Evolutionary conservation across 2,113 vertebrate genomes (phyloP).

Genomic region (Crocuta crocuta): DNA sequence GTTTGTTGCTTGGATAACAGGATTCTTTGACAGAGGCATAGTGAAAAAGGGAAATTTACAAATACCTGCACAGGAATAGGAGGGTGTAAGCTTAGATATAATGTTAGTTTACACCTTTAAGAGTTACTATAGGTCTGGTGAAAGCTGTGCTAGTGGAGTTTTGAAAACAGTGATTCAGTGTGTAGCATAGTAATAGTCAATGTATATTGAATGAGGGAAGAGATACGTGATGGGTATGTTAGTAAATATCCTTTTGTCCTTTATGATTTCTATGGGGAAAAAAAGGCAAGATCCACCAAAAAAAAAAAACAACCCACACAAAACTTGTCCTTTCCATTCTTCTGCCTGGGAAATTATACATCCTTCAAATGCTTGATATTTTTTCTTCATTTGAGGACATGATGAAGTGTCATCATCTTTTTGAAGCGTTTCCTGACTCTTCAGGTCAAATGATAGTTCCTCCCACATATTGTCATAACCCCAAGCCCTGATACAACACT

Average conservation of each 20-base stretch:
- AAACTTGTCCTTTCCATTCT: neutral
- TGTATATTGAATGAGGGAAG: neutral
- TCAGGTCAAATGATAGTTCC: neutral
- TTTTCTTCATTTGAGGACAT: neutral
- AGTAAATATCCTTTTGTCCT: neutral
- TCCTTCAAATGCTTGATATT: neutral
- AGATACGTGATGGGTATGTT: neutral
- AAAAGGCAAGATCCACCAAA: neutral
- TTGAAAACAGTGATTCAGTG: neutral
- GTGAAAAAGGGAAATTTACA: slow-evolving; percentile 26
- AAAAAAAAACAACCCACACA: neutral
- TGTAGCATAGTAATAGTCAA: neutral
- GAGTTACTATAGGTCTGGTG: neutral
- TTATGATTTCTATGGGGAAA: neutral
- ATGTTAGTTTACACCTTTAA: slow-evolving; percentile 1
- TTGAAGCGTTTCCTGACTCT: neutral
- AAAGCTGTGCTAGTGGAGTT: neutral
- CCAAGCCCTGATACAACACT: neutral
- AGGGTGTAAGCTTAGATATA: neutral
- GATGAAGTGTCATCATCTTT: neutral
- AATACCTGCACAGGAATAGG: neutral
- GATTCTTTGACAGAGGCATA: neutral
- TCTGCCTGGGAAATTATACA: neutral
- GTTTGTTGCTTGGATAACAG: neutral
- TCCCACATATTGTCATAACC: neutral